Evolutionary conservation across 2,113 vertebrate species (phyloP).

Genomic region (Grantiella picta): DNA sequence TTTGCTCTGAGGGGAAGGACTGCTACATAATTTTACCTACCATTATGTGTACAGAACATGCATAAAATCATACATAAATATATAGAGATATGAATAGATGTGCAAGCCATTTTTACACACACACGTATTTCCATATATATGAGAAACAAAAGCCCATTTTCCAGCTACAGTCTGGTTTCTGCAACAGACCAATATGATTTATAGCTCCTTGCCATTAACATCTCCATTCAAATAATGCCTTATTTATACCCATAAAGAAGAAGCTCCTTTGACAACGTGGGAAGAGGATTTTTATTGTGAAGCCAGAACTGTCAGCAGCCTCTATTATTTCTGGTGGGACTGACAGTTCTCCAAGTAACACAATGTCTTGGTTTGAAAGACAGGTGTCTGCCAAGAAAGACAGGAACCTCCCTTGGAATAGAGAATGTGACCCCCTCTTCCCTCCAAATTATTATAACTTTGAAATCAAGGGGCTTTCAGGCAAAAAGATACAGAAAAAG

Average conservation of each 20-base stretch:
- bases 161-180: background rate
- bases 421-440: too few species aligned
- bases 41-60: background rate
- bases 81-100: background rate
- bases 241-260: background rate
- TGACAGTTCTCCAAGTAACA: slow-evolving; percentile 27
- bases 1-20: background rate
- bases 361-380: too few species aligned
- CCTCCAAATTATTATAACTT: too few species aligned
- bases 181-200: background rate
- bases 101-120: background rate
- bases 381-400: too few species aligned
- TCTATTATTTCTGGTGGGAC: slow-evolving; percentile 35
- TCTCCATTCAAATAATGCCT: background rate
- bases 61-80: background rate
- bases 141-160: background rate
- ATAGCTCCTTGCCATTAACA: background rate
- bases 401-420: too few species aligned
- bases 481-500: too few species aligned
- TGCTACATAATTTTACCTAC: background rate
- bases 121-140: background rate
- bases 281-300: background rate
- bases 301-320: slow-evolving; percentile 24
- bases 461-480: too few species aligned
- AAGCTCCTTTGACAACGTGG: background rate